phyloP scores from a whole-genome alignment of 2,797 vertebrate species.

The Austrolebias charrua region DNA sequence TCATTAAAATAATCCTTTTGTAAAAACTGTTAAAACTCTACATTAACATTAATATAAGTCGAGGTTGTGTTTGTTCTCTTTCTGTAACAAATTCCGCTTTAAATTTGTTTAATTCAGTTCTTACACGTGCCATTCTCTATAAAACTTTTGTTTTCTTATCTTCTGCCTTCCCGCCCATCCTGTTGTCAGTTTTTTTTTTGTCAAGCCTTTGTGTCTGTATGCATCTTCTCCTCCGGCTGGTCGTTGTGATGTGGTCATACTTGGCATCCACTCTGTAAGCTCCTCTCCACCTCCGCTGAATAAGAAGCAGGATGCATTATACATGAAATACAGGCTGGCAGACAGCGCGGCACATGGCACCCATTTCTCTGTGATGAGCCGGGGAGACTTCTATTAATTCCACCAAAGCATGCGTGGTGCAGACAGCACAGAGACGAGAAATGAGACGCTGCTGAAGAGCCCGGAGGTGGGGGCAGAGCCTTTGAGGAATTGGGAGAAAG shows the following conservation, averaged over 20 bases:
- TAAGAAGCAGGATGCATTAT: conserved; percentile 67
- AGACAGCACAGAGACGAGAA: conserved; percentile 44
- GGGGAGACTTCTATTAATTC: conserved; percentile 66
- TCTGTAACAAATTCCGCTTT: no score
- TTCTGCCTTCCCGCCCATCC: background rate
- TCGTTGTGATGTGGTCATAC: conserved; percentile 48
- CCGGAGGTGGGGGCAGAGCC: conserved; percentile 4
- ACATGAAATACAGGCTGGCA: conserved; percentile 69
- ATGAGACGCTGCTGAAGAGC: conserved; percentile 43
- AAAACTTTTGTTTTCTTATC: background rate
- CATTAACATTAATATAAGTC: no score
- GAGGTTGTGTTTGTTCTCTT: no score
- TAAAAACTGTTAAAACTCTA: no score
- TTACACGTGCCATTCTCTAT: background rate
- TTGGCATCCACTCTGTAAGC: conserved; percentile 54
- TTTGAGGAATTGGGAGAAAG: conserved; percentile 40
- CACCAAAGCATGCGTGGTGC: conserved; percentile 55
- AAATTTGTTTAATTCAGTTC: background rate
- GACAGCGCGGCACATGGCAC: conserved; percentile 62
- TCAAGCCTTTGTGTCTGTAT: conserved; percentile 4
- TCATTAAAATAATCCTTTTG: no score
- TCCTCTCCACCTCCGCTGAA: conserved; percentile 54
- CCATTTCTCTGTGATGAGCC: conserved; percentile 57
- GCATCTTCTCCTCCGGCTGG: conserved; percentile 21
- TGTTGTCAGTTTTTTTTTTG: conserved; percentile 5